Base-by-base conservation (phyloP, 2,888 invertebrate genomes). In the Melangyna quadrimaculata region DNA sequence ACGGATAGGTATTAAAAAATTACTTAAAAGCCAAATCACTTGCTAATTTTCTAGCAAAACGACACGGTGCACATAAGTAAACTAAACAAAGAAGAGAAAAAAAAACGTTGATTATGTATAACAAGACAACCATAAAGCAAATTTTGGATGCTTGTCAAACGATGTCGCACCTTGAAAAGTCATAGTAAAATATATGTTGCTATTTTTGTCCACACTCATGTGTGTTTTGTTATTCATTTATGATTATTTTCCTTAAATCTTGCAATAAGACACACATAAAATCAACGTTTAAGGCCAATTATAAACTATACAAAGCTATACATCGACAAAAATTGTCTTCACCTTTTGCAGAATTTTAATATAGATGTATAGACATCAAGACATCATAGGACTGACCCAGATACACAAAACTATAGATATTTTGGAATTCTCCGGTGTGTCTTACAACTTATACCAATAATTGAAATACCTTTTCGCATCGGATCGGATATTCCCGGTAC, bases 401-500 rank as follows among this genome's bases (percentile, higher is more conserved):
- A 61, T 72, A 43, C 29, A 61, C 55, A 53, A 70, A 69, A 65
- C 63, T 43, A 29, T 59, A 53, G 40, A 29, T 19, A 9, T 51
- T 75, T 80, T 70, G 51, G 48, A 71, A 78, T 77, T 81, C 63
- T 37, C 3, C 43, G 24, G 29, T 71, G 59, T 78, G 73, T 82
- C 72, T 69, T 29, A 82, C 78, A 78, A 45, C 73, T 83, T 70
- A 78, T 70, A 73, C 78, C 78, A 83, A 78, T 83, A 78, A 83
- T 74, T 78, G 82, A 83, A 78, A 78, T 83, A 70, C 69, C 78
- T 40, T 40, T 78, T 73, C 63, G 63, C 73, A 78, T 78, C 43
- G 74, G 45, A 78, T 78, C 43, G 74, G 45, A 70, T 69, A 74
- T 67, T 43, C 59, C n/a, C 24, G n/a, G n/a, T n/a, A n/a, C n/a